A percentile compares a stretch with the other conserved stretches of the same genome.
Evolutionary conservation across 2,888 invertebrate species (phyloP).

Genomic region (Sialis fuliginosa): DNA sequence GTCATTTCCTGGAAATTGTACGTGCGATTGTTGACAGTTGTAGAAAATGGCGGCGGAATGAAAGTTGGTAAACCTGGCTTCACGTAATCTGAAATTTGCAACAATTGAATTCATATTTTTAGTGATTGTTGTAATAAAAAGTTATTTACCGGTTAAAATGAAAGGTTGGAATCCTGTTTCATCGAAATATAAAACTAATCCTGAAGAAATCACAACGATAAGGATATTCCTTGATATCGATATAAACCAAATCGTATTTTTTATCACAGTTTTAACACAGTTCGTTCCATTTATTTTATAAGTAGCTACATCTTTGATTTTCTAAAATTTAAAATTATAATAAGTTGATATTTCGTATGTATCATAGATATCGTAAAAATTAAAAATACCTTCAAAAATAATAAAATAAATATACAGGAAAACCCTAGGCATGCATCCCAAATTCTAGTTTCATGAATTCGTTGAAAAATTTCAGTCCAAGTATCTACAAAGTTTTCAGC

Average conservation of each 20-base stretch:
- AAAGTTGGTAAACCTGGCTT: slow-evolving; percentile 51
- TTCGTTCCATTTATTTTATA: slow-evolving; percentile 27
- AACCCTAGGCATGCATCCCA: slow-evolving; percentile 56
- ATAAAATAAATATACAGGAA: slow-evolving; percentile 46
- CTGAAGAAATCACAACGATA: slow-evolving; percentile 50
- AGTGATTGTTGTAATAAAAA: not conserved
- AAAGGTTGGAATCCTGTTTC: slow-evolving; percentile 39
- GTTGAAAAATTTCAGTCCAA: slow-evolving; percentile 50
- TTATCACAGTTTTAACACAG: slow-evolving; percentile 24
- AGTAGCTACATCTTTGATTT: slow-evolving; percentile 17
- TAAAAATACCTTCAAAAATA: slow-evolving; percentile 42
- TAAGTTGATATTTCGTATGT: slow-evolving; percentile 1
- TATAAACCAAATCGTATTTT: slow-evolving; percentile 49
- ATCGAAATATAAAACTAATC: slow-evolving; percentile 46
- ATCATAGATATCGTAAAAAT: not conserved
- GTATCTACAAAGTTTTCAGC: slow-evolving; percentile 55
- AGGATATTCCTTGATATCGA: slow-evolving; percentile 61
- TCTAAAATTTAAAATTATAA: slow-evolving; percentile 4
- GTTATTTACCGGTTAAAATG: slow-evolving; percentile 36
- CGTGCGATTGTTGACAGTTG: slow-evolving; percentile 35
- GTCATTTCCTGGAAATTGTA: slow-evolving; percentile 36
- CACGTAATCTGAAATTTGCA: slow-evolving; percentile 35
- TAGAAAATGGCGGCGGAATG: slow-evolving; percentile 45
- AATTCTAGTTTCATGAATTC: slow-evolving; percentile 47
- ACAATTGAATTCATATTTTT: not conserved